These are phyloP conservation scores for Diachasma alloeum DNA, from an alignment of 1,140 invertebrate genomes.

Conservation along the genomic window DNA sequence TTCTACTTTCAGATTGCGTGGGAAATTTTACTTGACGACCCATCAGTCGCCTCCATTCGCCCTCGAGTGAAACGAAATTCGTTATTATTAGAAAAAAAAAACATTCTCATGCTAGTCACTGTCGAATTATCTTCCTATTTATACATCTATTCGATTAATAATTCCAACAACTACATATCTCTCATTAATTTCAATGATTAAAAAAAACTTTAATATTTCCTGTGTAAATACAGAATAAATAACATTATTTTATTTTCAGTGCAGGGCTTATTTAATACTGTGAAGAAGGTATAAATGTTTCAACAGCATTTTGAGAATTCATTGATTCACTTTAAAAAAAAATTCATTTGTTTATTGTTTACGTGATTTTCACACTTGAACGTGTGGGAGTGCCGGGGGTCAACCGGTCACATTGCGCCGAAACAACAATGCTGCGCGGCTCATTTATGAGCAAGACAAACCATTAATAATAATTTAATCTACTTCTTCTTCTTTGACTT, in stretches of 20 bases:
- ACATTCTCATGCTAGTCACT: constrained; percentile 47
- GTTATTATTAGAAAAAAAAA: neutral
- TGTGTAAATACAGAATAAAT: neutral
- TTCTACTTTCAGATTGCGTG: constrained; percentile 42
- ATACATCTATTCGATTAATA: neutral
- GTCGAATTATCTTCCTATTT: constrained; percentile 45
- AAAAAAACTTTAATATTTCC: neutral
- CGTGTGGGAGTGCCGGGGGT: too few species aligned
- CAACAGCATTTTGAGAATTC: neutral
- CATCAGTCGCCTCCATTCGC: constrained; percentile 49
- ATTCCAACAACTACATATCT: neutral
- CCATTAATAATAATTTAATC: constrained; percentile 13
- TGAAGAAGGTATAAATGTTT: neutral
- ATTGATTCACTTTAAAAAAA: neutral
- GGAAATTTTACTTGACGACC: constrained; percentile 49
- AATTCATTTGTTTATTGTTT: neutral
- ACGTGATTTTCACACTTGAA: neutral
- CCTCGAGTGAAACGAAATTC: neutral
- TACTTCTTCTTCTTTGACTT: constrained; percentile 61
- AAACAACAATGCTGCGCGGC: neutral
- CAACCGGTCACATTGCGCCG: neutral
- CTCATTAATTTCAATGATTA: neutral
- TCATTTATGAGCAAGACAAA: neutral
- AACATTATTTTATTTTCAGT: constrained; percentile 5
- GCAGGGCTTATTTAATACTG: neutral